Conservation (phyloP, 2,113 vertebrate species). For the Perccottus glenii region DNA sequence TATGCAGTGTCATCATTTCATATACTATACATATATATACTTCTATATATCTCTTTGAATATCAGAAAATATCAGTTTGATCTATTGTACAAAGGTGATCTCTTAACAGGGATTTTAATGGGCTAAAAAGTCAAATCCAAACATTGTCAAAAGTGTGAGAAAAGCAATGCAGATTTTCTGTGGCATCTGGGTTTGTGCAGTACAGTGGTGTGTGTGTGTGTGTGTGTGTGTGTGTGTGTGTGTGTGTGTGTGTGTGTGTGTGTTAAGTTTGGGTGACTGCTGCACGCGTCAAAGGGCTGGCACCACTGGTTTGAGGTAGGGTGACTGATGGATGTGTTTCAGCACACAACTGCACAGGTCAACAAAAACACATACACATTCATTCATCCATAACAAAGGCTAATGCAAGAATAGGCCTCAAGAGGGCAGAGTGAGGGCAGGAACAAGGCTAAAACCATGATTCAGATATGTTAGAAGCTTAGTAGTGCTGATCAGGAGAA, state of each 20-base stretch:
- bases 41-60: constrained; percentile 73
- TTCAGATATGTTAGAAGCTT: constrained; percentile 50
- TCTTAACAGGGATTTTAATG: constrained; percentile 59
- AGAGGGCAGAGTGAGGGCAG: constrained; percentile 65
- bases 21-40: constrained; percentile 70
- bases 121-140: constrained; percentile 56
- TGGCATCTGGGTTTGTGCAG: constrained; percentile 68
- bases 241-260: constrained; percentile 12
- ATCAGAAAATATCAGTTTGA: constrained; percentile 84
- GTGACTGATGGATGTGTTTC: constrained; percentile 76
- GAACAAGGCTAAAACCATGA: constrained; percentile 62
- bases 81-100: constrained; percentile 79
- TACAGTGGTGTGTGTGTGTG: constrained; percentile 67
- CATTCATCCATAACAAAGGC: constrained; percentile 57
- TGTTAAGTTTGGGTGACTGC: constrained; percentile 73
- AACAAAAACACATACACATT: constrained; percentile 16
- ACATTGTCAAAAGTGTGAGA: constrained; percentile 62
- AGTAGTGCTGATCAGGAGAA: constrained; percentile 55
- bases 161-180: constrained; percentile 59
- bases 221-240: too few relatives aligned
- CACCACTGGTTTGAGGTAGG: constrained; percentile 84
- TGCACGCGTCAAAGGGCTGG: constrained; percentile 76
- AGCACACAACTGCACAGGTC: constrained; percentile 35
- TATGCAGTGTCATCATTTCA: constrained; percentile 65
- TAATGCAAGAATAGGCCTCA: constrained; percentile 64